Percentiles rank a stretch among this genome's conserved stretches.
Evolutionary conservation across 1,140 invertebrate species (phyloP).

Genomic region (Caenorhabditis latens): DNA sequence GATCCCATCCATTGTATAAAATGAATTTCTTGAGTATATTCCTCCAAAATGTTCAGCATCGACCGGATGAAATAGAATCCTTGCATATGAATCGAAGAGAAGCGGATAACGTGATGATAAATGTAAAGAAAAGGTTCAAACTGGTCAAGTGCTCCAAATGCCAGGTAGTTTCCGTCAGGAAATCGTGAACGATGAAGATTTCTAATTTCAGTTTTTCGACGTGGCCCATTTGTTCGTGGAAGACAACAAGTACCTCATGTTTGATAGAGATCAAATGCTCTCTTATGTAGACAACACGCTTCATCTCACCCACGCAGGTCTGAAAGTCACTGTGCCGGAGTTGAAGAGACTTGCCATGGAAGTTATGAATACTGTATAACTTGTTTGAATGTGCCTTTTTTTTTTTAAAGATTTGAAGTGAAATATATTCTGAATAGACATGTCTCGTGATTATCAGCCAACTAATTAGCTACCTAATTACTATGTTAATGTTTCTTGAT

Average conservation of each 20-base stretch:
- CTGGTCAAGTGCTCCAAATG: neutral
- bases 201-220: neutral
- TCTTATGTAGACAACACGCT: neutral
- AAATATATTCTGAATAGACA: too few relatives aligned
- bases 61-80: neutral
- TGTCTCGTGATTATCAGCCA: too few relatives aligned
- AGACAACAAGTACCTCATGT: neutral
- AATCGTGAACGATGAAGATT: neutral
- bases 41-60: neutral
- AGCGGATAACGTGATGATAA: neutral
- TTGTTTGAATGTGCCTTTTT: too few relatives aligned
- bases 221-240: neutral
- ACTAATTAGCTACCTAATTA: too few relatives aligned
- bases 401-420: too few relatives aligned
- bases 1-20: neutral
- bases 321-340: neutral
- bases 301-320: neutral
- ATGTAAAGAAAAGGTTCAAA: neutral
- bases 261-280: neutral
- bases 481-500: too few relatives aligned
- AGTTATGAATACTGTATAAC: neutral
- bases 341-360: neutral
- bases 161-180: neutral
- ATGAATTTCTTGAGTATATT: neutral
- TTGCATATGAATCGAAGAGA: neutral